Evolutionary conservation across 2,113 vertebrate genomes (phyloP).

Genomic region (Maylandia zebra): DNA sequence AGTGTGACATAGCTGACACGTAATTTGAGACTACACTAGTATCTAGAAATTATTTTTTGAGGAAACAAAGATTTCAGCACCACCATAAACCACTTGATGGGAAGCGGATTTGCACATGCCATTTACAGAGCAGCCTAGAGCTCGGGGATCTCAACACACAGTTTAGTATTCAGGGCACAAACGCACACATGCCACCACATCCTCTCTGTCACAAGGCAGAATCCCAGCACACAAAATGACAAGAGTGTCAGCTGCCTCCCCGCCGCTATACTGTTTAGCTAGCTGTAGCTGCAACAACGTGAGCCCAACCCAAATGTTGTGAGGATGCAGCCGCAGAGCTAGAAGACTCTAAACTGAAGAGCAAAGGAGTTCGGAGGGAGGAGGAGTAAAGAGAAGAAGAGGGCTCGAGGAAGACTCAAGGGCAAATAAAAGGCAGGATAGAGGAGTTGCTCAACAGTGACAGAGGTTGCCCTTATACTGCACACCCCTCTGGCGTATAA

Average conservation of each 20-base stretch:
- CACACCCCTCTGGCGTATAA: neutral
- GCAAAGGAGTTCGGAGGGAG: neutral
- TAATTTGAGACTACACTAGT: neutral
- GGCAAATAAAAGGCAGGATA: neutral
- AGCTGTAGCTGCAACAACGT: neutral
- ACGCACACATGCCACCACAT: conserved; percentile 6
- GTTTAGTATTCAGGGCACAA: conserved; percentile 32
- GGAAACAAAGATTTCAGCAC: neutral
- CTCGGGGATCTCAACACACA: neutral
- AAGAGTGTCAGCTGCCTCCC: conserved; percentile 9
- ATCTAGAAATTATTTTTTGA: neutral
- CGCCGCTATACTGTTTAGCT: neutral
- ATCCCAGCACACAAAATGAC: conserved; percentile 1
- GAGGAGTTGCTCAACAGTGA: conserved; percentile 3
- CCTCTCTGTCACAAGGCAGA: neutral
- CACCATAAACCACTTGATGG: neutral
- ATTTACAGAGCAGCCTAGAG: neutral
- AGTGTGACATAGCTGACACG: neutral
- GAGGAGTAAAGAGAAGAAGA: neutral
- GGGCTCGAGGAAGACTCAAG: neutral
- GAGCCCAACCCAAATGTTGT: neutral
- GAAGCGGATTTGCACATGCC: neutral
- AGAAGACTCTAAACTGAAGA: neutral
- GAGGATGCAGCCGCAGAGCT: neutral
- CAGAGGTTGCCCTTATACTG: neutral